Percentiles rank a stretch among this genome's conserved stretches.
Evolutionary conservation across 2,797 vertebrate genomes (phyloP).

Genomic region (Coreius guichenoti): DNA sequence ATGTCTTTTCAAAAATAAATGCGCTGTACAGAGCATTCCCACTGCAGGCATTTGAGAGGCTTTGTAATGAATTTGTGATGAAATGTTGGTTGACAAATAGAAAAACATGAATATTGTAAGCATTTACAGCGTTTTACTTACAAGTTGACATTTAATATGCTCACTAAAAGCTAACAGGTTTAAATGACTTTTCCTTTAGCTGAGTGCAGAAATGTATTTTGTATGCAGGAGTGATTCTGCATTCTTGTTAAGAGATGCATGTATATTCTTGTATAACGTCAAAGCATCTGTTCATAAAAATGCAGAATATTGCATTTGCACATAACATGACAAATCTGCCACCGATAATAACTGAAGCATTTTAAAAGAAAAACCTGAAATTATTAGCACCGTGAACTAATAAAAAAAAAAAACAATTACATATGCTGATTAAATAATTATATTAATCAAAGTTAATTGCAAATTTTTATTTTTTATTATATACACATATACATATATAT

Average conservation of each 20-base stretch:
- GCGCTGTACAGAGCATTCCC: constrained; percentile 73
- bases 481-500: not conserved
- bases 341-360: not conserved
- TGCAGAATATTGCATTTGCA: constrained; percentile 66
- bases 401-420: not conserved
- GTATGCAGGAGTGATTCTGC: constrained; percentile 67
- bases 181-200: constrained; percentile 64
- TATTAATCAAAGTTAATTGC: not conserved
- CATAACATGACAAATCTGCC: constrained; percentile 35
- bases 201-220: constrained; percentile 64
- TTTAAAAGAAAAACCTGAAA: not conserved
- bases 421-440: not conserved
- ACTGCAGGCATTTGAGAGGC: constrained; percentile 72
- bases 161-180: constrained; percentile 79
- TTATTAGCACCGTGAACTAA: constrained; percentile 42
- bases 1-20: constrained; percentile 82
- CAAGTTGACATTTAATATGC: constrained; percentile 83
- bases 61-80: constrained; percentile 84
- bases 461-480: not conserved
- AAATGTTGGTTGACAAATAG: constrained; percentile 85
- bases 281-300: constrained; percentile 59
- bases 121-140: constrained; percentile 79
- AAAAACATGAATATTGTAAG: constrained; percentile 83
- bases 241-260: constrained; percentile 71
- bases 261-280: constrained; percentile 72